Conservation (phyloP, 2,888 invertebrate genomes). For the Sthenelais limicola region DNA sequence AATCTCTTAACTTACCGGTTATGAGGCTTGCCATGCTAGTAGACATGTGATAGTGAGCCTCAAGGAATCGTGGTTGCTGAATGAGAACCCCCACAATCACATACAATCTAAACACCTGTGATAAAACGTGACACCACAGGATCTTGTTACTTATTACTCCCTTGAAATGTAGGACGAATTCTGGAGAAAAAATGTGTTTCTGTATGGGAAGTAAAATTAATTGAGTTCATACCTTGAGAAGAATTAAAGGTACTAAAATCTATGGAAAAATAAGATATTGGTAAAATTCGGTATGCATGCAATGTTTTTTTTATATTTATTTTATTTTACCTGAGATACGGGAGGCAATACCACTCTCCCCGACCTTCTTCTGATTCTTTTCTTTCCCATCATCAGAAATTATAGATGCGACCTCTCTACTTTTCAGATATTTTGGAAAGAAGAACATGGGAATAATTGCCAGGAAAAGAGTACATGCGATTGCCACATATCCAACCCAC, state of each 20-base stretch:
- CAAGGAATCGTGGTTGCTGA: slow-evolving; percentile 49
- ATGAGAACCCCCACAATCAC: slow-evolving; percentile 48
- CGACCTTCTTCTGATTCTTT: too few species aligned
- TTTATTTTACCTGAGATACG: too few species aligned
- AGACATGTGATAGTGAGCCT: slow-evolving; percentile 50
- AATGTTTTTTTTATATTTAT: too few species aligned
- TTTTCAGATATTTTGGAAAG: slow-evolving; percentile 28
- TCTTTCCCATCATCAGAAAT: too few species aligned
- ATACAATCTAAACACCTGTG: slow-evolving; percentile 44
- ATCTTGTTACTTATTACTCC: slow-evolving; percentile 47
- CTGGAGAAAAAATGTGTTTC: too few species aligned
- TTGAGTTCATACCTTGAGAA: too few species aligned
- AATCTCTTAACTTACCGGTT: slow-evolving; percentile 48
- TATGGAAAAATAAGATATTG: too few species aligned
- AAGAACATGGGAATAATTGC: slow-evolving; percentile 33
- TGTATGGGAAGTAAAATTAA: too few species aligned
- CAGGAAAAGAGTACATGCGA: background rate
- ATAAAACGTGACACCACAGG: slow-evolving; percentile 44
- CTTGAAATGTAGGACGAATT: slow-evolving; percentile 45
- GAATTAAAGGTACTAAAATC: too few species aligned
- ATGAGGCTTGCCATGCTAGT: slow-evolving; percentile 48
- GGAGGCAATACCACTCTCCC: too few species aligned
- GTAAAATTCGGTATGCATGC: too few species aligned
- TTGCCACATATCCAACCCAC: slow-evolving; percentile 41
- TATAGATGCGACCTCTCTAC: background rate